Percentiles rank a stretch among this genome's conserved stretches.
Evolutionary conservation across 2,113 vertebrate species (phyloP).

Genomic region (Zingel zingel): DNA sequence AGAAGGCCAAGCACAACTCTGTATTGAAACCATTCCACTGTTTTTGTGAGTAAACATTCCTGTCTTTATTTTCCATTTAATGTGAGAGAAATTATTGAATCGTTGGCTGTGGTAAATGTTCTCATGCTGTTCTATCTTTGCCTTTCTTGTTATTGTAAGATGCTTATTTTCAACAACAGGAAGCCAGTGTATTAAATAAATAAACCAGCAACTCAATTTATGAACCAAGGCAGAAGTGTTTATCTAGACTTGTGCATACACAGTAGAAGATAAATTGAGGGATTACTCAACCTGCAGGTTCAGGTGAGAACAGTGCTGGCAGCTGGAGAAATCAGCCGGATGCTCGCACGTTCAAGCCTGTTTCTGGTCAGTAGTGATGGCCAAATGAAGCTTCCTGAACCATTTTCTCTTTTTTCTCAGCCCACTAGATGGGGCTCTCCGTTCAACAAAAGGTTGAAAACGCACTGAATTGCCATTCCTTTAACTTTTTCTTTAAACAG

Average conservation of each 20-base stretch:
- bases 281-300: constrained; percentile 27
- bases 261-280: constrained; percentile 28
- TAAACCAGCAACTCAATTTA: constrained; percentile 68
- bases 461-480: too few relatives aligned
- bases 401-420: too few relatives aligned
- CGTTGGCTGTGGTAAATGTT: constrained; percentile 69
- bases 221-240: constrained; percentile 64
- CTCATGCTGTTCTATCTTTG: constrained; percentile 73
- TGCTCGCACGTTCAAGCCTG: not conserved
- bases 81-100: constrained; percentile 67
- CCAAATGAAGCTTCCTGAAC: too few relatives aligned
- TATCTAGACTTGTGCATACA: constrained; percentile 29
- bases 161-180: constrained; percentile 56
- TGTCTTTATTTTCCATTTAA: constrained; percentile 54
- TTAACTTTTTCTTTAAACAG: too few relatives aligned
- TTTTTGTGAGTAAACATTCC: constrained; percentile 76
- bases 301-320: not conserved
- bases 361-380: not conserved
- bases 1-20: constrained; percentile 81
- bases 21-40: constrained; percentile 47
- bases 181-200: constrained; percentile 67
- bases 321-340: not conserved
- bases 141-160: constrained; percentile 77
- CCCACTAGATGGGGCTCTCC: too few relatives aligned
- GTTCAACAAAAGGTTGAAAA: too few relatives aligned